phyloP scores from a whole-genome alignment of 2,888 invertebrate species.

The Dermolepida albohirtum region DNA sequence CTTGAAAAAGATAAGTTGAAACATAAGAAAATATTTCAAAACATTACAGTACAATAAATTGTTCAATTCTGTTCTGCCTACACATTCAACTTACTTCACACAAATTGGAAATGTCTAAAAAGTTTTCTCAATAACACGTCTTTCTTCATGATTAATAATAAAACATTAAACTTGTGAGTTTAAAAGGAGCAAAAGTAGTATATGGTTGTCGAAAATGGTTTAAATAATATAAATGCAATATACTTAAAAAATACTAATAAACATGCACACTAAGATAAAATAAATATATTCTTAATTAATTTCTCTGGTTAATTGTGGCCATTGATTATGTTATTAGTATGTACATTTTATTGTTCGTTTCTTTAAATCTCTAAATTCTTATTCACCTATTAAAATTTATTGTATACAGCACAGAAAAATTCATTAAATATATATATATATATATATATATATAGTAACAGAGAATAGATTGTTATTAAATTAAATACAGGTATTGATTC shows the following conservation, averaged over 20 bases:
- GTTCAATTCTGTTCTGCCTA: slow-evolving; percentile 10
- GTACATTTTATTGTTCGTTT: too few relatives aligned
- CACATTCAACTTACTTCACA: slow-evolving; percentile 17
- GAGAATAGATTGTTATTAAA: neutral
- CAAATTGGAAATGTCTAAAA: slow-evolving; percentile 9
- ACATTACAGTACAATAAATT: slow-evolving; percentile 33
- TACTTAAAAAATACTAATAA: neutral
- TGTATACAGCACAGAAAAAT: too few relatives aligned
- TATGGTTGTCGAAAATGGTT: slow-evolving; percentile 7
- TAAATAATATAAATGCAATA: slow-evolving; percentile 15
- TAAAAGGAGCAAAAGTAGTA: slow-evolving; percentile 38
- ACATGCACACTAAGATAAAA: too few relatives aligned
- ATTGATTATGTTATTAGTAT: too few relatives aligned
- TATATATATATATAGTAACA: neutral
- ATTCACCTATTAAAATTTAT: too few relatives aligned
- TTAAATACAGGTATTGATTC: neutral
- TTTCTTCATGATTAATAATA: slow-evolving; percentile 21
- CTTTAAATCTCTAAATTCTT: too few relatives aligned
- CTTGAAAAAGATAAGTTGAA: slow-evolving; percentile 16
- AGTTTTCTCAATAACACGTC: neutral
- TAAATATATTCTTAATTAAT: too few relatives aligned
- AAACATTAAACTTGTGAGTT: slow-evolving; percentile 27
- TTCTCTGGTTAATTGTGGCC: too few relatives aligned
- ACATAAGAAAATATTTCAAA: slow-evolving; percentile 27
- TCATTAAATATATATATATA: too few relatives aligned